phyloP scores from a whole-genome alignment of 1,140 invertebrate species.

The Drosophila grimshawi region DNA sequence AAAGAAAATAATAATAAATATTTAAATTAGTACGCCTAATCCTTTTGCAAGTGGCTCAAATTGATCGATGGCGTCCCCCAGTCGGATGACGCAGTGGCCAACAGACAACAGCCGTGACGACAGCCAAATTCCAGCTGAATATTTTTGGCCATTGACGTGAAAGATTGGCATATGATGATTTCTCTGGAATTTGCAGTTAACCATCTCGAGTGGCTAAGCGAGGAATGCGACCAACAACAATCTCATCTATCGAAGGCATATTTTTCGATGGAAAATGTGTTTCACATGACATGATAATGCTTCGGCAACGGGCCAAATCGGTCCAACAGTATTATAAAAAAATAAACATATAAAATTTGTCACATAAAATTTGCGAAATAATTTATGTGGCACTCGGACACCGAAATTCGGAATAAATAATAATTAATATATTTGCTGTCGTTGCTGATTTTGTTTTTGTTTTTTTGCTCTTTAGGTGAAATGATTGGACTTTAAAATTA shows the following conservation, averaged over 20 bases:
- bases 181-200: constrained; percentile 60
- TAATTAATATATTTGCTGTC: constrained; percentile 61
- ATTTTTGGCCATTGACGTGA: constrained; percentile 72
- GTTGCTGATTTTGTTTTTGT: constrained; percentile 32
- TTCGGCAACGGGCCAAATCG: constrained; percentile 27
- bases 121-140: constrained; percentile 68
- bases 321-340: background rate
- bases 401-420: constrained; percentile 68
- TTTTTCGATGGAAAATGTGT: constrained; percentile 13
- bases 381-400: constrained; percentile 56
- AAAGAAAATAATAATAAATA: background rate
- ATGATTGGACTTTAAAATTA: constrained; percentile 73
- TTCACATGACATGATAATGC: constrained; percentile 35
- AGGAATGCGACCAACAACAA: constrained; percentile 34
- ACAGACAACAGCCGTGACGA: constrained; percentile 66
- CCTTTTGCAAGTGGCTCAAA: background rate
- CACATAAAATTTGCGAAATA: constrained; percentile 63
- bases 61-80: constrained; percentile 62
- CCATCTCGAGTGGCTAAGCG: constrained; percentile 57
- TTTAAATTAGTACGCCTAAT: too few species aligned
- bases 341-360: constrained; percentile 64
- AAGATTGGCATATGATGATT: constrained; percentile 56
- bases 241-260: constrained; percentile 22
- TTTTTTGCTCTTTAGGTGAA: constrained; percentile 37
- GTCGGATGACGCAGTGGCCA: constrained; percentile 64